Evolutionary conservation across 2,888 invertebrate species (phyloP).

Genomic region (Euplexia lucipara): DNA sequence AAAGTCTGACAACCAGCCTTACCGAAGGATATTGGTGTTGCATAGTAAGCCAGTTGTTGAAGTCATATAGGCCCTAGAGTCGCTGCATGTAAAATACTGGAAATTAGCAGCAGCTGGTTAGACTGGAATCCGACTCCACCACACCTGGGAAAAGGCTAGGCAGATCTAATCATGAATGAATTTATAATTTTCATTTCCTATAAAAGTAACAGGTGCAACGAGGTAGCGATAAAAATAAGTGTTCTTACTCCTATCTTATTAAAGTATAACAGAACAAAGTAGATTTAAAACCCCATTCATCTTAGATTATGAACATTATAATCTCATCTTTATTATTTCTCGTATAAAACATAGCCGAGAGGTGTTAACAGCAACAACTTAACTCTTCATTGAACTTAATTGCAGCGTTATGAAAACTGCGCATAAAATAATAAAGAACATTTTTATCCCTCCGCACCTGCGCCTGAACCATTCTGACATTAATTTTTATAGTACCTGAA

Average conservation of each 20-base stretch:
- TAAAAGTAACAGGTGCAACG: background rate
- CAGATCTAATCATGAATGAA: too few relatives aligned
- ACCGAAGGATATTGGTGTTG: too few relatives aligned
- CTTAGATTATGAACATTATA: conserved; percentile 5
- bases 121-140: too few relatives aligned
- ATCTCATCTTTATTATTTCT: conserved; percentile 16
- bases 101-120: too few relatives aligned
- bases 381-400: conserved; percentile 22
- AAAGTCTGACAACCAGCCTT: too few relatives aligned
- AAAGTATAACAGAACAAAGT: background rate
- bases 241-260: too few relatives aligned
- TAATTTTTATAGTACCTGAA: conserved; percentile 29
- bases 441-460: conserved; percentile 12
- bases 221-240: background rate
- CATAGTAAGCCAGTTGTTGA: too few relatives aligned
- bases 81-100: too few relatives aligned
- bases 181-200: too few relatives aligned
- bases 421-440: conserved; percentile 7
- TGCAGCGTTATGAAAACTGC: conserved; percentile 18
- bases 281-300: background rate
- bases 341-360: background rate
- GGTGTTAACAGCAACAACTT: conserved; percentile 21
- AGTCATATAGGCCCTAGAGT: too few relatives aligned
- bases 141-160: too few relatives aligned
- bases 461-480: conserved; percentile 27